Percentiles rank a stretch among this genome's conserved stretches.
Conservation (phyloP, 2,888 invertebrate species). For the Caenorhabditis sp. region DNA sequence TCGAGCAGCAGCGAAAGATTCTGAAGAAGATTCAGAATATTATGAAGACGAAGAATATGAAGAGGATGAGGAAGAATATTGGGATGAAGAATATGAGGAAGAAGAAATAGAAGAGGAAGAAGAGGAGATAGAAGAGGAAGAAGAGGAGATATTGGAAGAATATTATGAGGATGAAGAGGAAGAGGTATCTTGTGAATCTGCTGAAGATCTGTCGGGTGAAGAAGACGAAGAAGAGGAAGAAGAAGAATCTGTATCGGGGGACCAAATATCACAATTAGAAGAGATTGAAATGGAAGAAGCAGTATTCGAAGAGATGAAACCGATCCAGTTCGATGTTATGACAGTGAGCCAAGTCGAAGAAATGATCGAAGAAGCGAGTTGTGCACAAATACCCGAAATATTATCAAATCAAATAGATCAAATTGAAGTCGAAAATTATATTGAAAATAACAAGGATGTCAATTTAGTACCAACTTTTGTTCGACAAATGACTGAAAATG, state of each 20-base stretch:
- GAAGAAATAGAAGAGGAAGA: constrained; percentile 45
- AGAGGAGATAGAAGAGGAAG: constrained; percentile 44
- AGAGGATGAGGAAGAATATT: constrained; percentile 54
- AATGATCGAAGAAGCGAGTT: constrained; percentile 31
- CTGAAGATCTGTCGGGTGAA: background rate
- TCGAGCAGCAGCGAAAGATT: constrained; percentile 57
- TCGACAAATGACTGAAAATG: constrained; percentile 44
- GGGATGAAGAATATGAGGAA: constrained; percentile 54
- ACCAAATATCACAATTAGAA: constrained; percentile 8
- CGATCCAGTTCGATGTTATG: constrained; percentile 16
- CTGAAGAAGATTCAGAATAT: constrained; percentile 50
- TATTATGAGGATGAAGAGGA: constrained; percentile 33
- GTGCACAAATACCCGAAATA: constrained; percentile 34
- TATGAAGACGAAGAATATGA: constrained; percentile 47
- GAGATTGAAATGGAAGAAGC: constrained; percentile 7
- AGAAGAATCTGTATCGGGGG: background rate
- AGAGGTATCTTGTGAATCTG: background rate
- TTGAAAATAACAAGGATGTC: constrained; percentile 39
- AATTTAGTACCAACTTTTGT: constrained; percentile 55
- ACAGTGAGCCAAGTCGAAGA: constrained; percentile 34
- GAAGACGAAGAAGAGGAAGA: background rate
- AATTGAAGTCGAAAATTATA: constrained; percentile 35
- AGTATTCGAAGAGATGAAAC: constrained; percentile 7
- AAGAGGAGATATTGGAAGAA: constrained; percentile 31
- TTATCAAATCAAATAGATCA: constrained; percentile 21